Evolutionary conservation across 1,140 invertebrate genomes (phyloP), one percentile per base, ranked within the genome.

Genomic region (Leptinotarsa texana): DNA sequence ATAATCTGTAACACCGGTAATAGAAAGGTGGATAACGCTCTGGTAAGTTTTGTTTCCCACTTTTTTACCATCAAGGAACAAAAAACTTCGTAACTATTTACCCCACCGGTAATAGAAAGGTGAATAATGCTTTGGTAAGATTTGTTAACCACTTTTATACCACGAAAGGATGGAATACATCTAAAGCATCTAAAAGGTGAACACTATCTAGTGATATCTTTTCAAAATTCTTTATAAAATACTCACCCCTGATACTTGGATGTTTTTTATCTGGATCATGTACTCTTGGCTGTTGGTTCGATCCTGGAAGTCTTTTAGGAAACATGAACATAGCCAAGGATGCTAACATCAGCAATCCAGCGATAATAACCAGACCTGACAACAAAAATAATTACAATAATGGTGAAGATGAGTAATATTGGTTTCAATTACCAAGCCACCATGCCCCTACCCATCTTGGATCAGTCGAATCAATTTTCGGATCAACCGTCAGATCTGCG

Each of bases 401-500:
- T 13, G 11, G 17, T 24, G 13, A 13, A 65, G 24, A 65, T 24
- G 17, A 62, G 21, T 22, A 27, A 21, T 21, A 65, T 21, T 65
- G 17, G 4, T 27, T 22, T 65, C 1, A n/a, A 17, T 90, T 87
- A 91, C 93, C 94, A 47, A 96, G 86, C 95, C 95, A 97, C 95
- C 95, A 97, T 62, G 95, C 95, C 22, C 95, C 94, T 24, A 97
- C 92, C 95, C 95, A 97, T 84, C 93, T 89, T 1, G 94, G 94
- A 87, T 97, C 93, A n/a, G 88, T 91, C 49, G 94, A 92, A 73
- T 91, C 91, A 76, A 95, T 93, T 77, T 91, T 91, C 6, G 94
- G 93, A 83, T 93, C 90, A 5, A 87, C 85, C 1, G 91, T 88
- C 4, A 96, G 90, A 85, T 97, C 91, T 22, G 95, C 94, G 83